Evolutionary conservation across 2,797 vertebrate genomes (phyloP), one percentile per base, ranked within the genome.

Genomic region (Cossypha polioptera): DNA sequence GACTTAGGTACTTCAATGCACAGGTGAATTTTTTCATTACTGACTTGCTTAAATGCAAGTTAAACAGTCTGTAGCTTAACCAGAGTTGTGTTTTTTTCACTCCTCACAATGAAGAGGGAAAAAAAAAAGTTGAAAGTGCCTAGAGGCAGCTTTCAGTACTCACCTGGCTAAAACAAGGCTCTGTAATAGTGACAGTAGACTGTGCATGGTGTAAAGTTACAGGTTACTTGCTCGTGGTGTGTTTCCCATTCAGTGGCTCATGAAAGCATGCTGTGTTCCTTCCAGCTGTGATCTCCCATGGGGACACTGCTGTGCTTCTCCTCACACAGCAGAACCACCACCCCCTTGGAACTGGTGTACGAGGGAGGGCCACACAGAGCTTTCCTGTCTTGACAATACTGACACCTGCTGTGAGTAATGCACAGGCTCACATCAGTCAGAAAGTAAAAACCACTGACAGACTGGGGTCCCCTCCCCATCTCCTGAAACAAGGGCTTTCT

Each of bases 361-460:
- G 22, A 76, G 40, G 40, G 47, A n/a, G 19, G 22, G 51, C 71
- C 36, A 7, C 7, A 31, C 21, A 26, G 38, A 40, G 26, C 8
- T 24, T 24, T 21, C 54, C 58, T 72, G 36, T 14, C 17, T 21
- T 42, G 25, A 16, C 42, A 28, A 2, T 22, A 20, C 33, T 73
- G 72, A 17, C 16, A 35, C 38, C 3, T 15, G 25, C 9, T 58
- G 24, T 5, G 31, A 43, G 40, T 19, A 43, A 51, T 10, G 29
- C 74, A 20, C 7, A 25, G 24, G 45, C 42, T 68, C 16, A 6
- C 26, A 6, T 1, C 0, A 0, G 4, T 48, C n/a, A 45, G 43
- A 67, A 82, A 38, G 65, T 5, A 45, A 54, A 88, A 77, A 38
- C 17, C 19, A 55, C 0, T 0, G 54, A 33, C 6, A 7, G 6